These are phyloP conservation scores for Keiferia lycopersicella DNA, from an alignment of 2,888 invertebrate genomes.

Conservation along the genomic window DNA sequence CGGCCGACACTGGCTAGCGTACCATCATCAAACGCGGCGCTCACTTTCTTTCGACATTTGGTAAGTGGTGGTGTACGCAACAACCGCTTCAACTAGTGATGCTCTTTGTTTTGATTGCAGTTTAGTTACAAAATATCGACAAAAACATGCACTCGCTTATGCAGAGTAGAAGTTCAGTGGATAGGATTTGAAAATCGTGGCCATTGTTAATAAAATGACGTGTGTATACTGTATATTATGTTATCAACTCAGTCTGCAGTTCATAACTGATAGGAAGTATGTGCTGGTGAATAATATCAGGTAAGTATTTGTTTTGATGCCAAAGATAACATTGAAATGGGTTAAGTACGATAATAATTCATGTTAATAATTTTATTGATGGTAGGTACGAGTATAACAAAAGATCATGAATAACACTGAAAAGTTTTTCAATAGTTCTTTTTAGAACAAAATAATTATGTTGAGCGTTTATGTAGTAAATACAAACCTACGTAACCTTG, in stretches of 20 bases:
- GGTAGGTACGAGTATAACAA: too few relatives aligned
- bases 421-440: too few relatives aligned
- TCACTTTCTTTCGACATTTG: conserved; percentile 26
- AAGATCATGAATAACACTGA: too few relatives aligned
- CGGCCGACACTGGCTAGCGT: conserved; percentile 17
- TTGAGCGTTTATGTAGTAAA: too few relatives aligned
- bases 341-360: neutral
- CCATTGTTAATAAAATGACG: neutral
- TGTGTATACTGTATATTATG: neutral
- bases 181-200: neutral
- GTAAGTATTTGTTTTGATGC: neutral
- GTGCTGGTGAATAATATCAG: too few relatives aligned
- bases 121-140: neutral
- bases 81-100: conserved; percentile 6
- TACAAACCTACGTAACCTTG: too few relatives aligned
- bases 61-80: conserved; percentile 23
- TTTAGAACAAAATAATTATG: too few relatives aligned
- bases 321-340: neutral
- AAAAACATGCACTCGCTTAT: neutral
- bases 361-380: too few relatives aligned
- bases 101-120: neutral
- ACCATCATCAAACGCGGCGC: neutral
- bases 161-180: neutral
- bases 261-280: neutral
- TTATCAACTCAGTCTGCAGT: neutral